Evolutionary conservation across 2,797 vertebrate genomes (phyloP).

Genomic region (Heterohyrax brucei): DNA sequence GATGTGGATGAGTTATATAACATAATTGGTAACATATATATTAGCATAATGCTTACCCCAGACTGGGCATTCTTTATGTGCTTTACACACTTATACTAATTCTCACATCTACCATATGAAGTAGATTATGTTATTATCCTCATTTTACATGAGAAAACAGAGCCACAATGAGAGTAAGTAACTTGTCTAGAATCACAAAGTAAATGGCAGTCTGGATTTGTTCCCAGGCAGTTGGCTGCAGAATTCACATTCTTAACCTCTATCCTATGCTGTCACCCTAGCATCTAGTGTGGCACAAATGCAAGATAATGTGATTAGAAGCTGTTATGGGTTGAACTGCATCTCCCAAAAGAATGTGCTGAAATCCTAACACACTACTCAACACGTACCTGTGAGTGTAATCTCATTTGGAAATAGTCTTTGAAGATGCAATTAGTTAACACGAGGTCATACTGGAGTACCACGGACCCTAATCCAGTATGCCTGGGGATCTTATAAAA

Average conservation of each 20-base stretch:
- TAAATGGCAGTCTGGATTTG: not conserved
- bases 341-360: too few species aligned
- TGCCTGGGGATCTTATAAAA: too few species aligned
- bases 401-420: too few species aligned
- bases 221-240: not conserved
- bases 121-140: not conserved
- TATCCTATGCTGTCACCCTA: not conserved
- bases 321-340: too few species aligned
- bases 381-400: too few species aligned
- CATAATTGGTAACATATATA: not conserved
- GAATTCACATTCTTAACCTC: not conserved
- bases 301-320: not conserved
- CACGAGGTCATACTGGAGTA: too few species aligned
- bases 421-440: too few species aligned
- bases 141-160: not conserved
- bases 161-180: not conserved
- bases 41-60: not conserved
- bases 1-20: too few species aligned
- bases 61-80: not conserved
- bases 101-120: not conserved
- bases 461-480: too few species aligned
- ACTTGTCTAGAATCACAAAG: not conserved
- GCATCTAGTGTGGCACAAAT: not conserved
- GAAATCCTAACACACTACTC: too few species aligned
- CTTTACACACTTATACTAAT: conserved; percentile 9